Evolutionary conservation across 1,140 invertebrate species (phyloP), one percentile per base, ranked within the genome.

Genomic region (Micrasema minimum): DNA sequence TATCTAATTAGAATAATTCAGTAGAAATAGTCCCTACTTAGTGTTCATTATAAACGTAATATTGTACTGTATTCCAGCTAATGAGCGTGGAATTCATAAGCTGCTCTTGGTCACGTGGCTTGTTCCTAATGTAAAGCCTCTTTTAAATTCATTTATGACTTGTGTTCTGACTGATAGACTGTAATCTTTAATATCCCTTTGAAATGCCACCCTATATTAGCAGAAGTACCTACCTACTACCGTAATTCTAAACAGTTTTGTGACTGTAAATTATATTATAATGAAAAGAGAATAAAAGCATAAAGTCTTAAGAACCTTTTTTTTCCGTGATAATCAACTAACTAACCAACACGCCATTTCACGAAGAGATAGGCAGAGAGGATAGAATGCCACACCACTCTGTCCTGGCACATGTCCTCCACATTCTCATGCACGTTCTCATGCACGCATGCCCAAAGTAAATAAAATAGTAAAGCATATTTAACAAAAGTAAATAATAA

Each of bases 61-160:
- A n/a, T n/a, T n/a, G n/a, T n/a, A n/a, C n/a, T n/a, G 20, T 55
- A 55, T 65, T 37, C 35, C 35, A 18, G 35, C 43, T 71, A 71
- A 71, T 71, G 69, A 71, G 66, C 46, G 41, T 2, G 41, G 43
- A 10, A 20, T 31, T 55, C 48, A 55, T 69, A 55, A 50, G 43
- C 55, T 22, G 43, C 61, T 66, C 14, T n/a, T n/a, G n/a, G 69
- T 26, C 69, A 55, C 69, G 69, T 65, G 69, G 31, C 69, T n/a
- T n/a, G n/a, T n/a, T 53, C 51, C 9, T 65, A 55, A 66, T 65
- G 69, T 66, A 55, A 48, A 59, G 18, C 37, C 66, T 61, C 50
- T 53, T 48, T 69, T 18, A 69, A 23, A 69, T 31, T 53, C 53
- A 38, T n/a, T 45, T 53, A 23, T 69, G 50, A 26, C 18, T 41